A percentile compares a stretch with the other conserved stretches of the same genome.
Conservation (phyloP, 2,888 invertebrate species). For the Meganola albula region DNA sequence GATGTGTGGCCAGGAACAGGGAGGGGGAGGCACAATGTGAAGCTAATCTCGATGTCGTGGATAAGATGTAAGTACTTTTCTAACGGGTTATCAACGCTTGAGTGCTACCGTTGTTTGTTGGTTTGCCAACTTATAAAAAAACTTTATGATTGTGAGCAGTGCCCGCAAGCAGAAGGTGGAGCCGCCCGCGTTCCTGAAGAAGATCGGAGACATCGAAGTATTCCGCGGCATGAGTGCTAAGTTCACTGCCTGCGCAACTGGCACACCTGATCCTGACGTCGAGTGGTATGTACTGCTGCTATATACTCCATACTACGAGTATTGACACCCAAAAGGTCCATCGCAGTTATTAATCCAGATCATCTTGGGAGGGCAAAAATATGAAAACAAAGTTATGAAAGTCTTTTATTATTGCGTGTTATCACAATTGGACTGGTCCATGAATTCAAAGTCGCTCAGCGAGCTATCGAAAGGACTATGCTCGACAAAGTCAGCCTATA, state of each 20-base stretch:
- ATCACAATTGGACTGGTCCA: too few species aligned
- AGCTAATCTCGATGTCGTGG: slow-evolving; percentile 86
- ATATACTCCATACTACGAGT: background rate
- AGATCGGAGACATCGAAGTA: slow-evolving; percentile 91
- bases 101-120: background rate
- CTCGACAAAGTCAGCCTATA: too few species aligned
- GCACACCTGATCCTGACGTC: slow-evolving; percentile 91
- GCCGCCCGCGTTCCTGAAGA: slow-evolving; percentile 92
- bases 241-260: slow-evolving; percentile 94
- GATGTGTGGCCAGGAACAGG: slow-evolving; percentile 86
- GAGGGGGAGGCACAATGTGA: slow-evolving; percentile 87
- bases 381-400: too few species aligned
- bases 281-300: slow-evolving; percentile 68
- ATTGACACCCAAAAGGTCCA: background rate
- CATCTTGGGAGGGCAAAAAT: too few species aligned
- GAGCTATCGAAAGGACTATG: too few species aligned
- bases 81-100: background rate
- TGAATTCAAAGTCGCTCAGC: too few species aligned
- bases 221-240: slow-evolving; percentile 93
- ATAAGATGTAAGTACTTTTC: slow-evolving; percentile 84
- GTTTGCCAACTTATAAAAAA: background rate
- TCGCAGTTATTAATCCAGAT: too few species aligned
- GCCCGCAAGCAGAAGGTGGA: slow-evolving; percentile 86
- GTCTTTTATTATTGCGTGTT: too few species aligned
- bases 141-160: slow-evolving; percentile 49